Evolutionary conservation across 2,888 invertebrate genomes (phyloP).

Genomic region (Sialis fuliginosa): DNA sequence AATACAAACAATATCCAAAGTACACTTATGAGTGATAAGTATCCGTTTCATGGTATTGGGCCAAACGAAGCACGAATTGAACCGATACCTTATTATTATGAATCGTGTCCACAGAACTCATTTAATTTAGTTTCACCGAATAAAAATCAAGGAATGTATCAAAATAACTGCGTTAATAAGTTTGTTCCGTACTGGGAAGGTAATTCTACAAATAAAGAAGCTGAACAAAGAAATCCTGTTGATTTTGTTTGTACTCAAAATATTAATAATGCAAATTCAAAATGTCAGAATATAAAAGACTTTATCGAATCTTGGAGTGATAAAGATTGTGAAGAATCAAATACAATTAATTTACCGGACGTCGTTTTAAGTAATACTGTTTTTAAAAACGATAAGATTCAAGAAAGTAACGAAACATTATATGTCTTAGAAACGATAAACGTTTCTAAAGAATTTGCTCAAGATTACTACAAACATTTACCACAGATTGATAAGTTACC

Average conservation of each 20-base stretch:
- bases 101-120: not conserved
- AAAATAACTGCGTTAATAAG: not conserved
- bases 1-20: not conserved
- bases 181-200: not conserved
- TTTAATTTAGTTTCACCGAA: not conserved
- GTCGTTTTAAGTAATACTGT: slow-evolving; percentile 3
- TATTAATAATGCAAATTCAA: not conserved
- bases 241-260: not conserved
- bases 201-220: not conserved
- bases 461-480: slow-evolving; percentile 4
- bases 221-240: too few species aligned
- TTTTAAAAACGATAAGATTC: not conserved
- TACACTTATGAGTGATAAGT: slow-evolving; percentile 4
- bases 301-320: slow-evolving; percentile 6
- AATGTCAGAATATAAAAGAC: slow-evolving; percentile 4
- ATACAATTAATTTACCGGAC: slow-evolving; percentile 3
- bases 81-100: not conserved
- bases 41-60: slow-evolving; percentile 4
- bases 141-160: not conserved
- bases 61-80: not conserved
- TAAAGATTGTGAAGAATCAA: slow-evolving; percentile 2
- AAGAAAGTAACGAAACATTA: slow-evolving; percentile 1
- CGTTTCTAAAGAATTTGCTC: slow-evolving; percentile 2
- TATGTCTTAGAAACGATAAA: slow-evolving; percentile 5
- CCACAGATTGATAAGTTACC: slow-evolving; percentile 6